Conservation (phyloP, 2,888 invertebrate genomes). For the Oscheius sp. region DNA sequence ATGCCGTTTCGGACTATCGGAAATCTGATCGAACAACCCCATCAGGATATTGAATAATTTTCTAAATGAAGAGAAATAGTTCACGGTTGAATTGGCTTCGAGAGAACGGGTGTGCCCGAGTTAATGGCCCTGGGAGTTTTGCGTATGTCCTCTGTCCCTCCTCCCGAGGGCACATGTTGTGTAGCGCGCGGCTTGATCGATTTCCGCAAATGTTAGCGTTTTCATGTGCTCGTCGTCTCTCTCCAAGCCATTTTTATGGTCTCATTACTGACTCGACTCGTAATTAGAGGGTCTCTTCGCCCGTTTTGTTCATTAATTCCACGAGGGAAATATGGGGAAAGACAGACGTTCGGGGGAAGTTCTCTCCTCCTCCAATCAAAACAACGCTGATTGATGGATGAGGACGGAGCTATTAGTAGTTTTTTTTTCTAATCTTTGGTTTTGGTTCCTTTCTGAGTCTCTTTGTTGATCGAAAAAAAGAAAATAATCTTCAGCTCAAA, state of each 20-base stretch:
- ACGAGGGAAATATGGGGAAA: too few species aligned
- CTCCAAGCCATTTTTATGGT: not conserved
- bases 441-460: too few species aligned
- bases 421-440: not conserved
- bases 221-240: not conserved
- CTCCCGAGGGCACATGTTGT: constrained; percentile 24
- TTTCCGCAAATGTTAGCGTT: not conserved
- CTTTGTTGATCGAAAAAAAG: too few species aligned
- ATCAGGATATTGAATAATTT: not conserved
- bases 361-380: too few species aligned
- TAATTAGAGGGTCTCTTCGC: too few species aligned
- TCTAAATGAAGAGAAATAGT: not conserved
- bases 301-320: too few species aligned
- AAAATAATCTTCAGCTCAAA: not conserved
- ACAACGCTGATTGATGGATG: too few species aligned
- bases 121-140: not conserved
- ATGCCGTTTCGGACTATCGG: constrained; percentile 2
- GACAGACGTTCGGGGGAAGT: too few species aligned
- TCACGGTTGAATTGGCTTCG: not conserved
- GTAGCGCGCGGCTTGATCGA: constrained; percentile 16
- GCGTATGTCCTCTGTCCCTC: not conserved
- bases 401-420: too few species aligned
- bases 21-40: not conserved
- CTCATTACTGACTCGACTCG: too few species aligned
- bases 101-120: too few species aligned